Base-by-base conservation (phyloP, 1,140 invertebrate genomes). In the Luehdorfia chinensis region DNA sequence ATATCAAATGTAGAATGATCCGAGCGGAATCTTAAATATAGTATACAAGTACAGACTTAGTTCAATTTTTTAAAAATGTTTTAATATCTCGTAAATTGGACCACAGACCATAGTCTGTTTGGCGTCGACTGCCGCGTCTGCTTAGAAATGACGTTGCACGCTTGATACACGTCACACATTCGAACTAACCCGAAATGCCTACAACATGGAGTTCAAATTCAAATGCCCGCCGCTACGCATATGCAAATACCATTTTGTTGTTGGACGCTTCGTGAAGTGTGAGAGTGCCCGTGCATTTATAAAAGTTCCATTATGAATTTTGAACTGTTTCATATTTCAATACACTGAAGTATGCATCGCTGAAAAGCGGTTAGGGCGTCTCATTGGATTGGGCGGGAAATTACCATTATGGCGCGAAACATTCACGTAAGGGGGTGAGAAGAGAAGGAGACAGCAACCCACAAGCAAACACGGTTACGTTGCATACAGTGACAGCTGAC, bases 91-190 rank as follows among this genome's bases (percentile, higher is more conserved):
- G 16, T 61, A n/a, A 28, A 50, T 72, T 68, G 54, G 8, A 47
- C 53, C 61, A 55, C 9, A 11, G 28, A 14, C 51, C 25, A 48
- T n/a, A 34, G 53, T 51, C 41, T 55, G 57, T 60, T 56, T 54
- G 62, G 50, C 54, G 58, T 65, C 60, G 55, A 50, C 46, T 61
- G 57, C 50, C 50, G 56, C 59, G 53, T 59, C 55, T 65, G 67
- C 64, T 66, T 63, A 66, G 52, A 32, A 58, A 50, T 78, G 67
- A 78, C 75, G 75, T 71, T 64, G 67, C 63, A 67, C 47, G 41
- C 53, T 9, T 13, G 58, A 49, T 33, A 47, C 50, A 59, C 55
- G 50, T 55, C 51, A 58, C 46, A 50, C 48, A 43, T 50, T 43
- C 33, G 33, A 49, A 36, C 45, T 48, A 54, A 39, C 43, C 56